phyloP scores from a whole-genome alignment of 2,888 invertebrate species.

The Dyspetes luteomarginatus region DNA sequence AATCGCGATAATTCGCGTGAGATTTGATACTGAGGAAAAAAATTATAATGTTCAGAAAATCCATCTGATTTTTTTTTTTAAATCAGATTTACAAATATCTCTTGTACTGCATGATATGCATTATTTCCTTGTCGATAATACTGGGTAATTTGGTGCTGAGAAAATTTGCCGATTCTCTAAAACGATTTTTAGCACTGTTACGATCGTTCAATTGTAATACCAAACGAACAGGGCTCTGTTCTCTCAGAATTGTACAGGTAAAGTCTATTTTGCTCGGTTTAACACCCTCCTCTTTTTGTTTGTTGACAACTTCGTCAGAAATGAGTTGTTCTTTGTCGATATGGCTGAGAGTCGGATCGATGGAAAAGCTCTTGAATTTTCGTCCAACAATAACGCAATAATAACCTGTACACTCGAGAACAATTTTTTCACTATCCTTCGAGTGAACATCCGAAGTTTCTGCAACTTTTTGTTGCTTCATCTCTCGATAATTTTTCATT shows the following conservation, averaged over 20 bases:
- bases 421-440: slow-evolving; percentile 72
- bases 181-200: slow-evolving; percentile 74
- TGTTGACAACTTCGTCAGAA: slow-evolving; percentile 76
- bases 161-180: slow-evolving; percentile 75
- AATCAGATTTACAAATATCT: slow-evolving; percentile 43
- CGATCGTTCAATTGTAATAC: slow-evolving; percentile 74
- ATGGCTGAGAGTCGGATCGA: slow-evolving; percentile 71
- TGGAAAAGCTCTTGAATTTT: slow-evolving; percentile 71
- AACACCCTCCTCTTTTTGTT: slow-evolving; percentile 59
- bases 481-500: slow-evolving; percentile 66
- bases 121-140: slow-evolving; percentile 72
- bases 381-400: slow-evolving; percentile 80
- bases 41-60: background rate
- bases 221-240: slow-evolving; percentile 73
- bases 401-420: slow-evolving; percentile 77
- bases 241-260: slow-evolving; percentile 74
- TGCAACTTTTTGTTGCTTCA: slow-evolving; percentile 80
- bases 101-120: slow-evolving; percentile 74
- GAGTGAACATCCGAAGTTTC: slow-evolving; percentile 80
- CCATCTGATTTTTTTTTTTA: background rate
- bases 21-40: background rate
- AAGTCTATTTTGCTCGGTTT: slow-evolving; percentile 76
- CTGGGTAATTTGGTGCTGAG: slow-evolving; percentile 75
- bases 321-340: slow-evolving; percentile 81
- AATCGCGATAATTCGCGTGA: no score